Conservation (phyloP, 2,797 vertebrate species). For the Cercopithecus mitis region DNA sequence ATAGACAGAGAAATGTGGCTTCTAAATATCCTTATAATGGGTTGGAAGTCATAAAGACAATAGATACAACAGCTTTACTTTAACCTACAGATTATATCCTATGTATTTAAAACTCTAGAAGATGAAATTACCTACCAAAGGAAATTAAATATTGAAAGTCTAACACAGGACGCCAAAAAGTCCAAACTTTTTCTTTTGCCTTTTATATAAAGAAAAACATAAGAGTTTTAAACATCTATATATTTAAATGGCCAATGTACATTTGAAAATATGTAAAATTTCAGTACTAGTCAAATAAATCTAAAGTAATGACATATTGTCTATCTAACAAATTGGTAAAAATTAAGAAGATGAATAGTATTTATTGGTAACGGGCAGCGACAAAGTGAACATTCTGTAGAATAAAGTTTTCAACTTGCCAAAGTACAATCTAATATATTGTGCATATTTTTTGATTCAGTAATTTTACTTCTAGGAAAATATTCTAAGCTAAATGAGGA, state of each 20-base stretch:
- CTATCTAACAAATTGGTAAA: background rate
- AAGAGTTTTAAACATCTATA: background rate
- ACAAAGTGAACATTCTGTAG: background rate
- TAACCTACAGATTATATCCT: background rate
- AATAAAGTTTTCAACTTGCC: background rate
- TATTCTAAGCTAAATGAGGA: background rate
- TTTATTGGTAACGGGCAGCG: background rate
- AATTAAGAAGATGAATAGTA: background rate
- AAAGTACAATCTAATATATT: background rate
- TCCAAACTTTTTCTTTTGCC: background rate
- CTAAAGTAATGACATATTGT: background rate
- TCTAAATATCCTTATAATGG: conserved; percentile 46
- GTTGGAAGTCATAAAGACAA: background rate
- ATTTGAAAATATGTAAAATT: background rate
- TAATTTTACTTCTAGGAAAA: conserved; percentile 3
- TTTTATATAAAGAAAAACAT: background rate
- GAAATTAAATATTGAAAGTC: conserved; percentile 26
- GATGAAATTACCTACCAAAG: background rate
- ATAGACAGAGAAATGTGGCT: background rate
- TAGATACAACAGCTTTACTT: background rate
- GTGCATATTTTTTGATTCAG: background rate
- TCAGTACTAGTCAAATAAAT: background rate
- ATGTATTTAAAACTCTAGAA: conserved; percentile 40
- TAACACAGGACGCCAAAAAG: background rate
- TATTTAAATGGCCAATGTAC: background rate